These are phyloP conservation scores for Actinemys pallida DNA, from an alignment of 2,113 vertebrate genomes.

Conservation along the genomic window DNA sequence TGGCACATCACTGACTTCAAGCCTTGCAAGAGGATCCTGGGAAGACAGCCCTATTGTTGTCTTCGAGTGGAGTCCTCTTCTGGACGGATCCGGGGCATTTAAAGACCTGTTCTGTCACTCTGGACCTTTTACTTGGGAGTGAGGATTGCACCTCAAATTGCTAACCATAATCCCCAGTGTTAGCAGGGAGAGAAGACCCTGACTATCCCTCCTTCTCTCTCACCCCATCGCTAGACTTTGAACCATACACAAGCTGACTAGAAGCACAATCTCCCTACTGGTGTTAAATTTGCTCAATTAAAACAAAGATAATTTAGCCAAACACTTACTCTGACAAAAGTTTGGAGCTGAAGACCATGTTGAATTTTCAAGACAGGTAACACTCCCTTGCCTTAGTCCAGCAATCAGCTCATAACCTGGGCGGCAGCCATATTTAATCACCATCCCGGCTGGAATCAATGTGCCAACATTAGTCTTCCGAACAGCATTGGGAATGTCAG, in stretches of 20 bases:
- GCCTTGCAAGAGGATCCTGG: neutral
- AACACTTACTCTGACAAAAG: accelerated
- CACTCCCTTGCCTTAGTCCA: neutral
- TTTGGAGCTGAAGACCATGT: neutral
- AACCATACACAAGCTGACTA: accelerated
- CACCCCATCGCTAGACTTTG: neutral
- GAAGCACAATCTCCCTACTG: accelerated
- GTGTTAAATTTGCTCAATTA: neutral
- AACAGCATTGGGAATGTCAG: neutral
- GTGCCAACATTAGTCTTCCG: neutral
- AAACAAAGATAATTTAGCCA: accelerated
- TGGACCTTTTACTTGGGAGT: neutral
- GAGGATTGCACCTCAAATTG: neutral
- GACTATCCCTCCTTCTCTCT: neutral
- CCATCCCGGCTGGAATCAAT: accelerated
- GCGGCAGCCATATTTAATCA: accelerated
- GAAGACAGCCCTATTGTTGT: neutral
- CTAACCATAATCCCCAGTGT: neutral
- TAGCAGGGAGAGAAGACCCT: neutral
- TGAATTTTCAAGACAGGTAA: neutral
- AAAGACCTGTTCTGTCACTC: neutral
- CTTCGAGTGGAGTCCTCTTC: neutral
- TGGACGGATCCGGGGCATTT: neutral
- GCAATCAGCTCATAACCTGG: accelerated
- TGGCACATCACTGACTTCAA: neutral